Conservation (phyloP, 2,888 invertebrate species). For the Apoda limacodes region DNA sequence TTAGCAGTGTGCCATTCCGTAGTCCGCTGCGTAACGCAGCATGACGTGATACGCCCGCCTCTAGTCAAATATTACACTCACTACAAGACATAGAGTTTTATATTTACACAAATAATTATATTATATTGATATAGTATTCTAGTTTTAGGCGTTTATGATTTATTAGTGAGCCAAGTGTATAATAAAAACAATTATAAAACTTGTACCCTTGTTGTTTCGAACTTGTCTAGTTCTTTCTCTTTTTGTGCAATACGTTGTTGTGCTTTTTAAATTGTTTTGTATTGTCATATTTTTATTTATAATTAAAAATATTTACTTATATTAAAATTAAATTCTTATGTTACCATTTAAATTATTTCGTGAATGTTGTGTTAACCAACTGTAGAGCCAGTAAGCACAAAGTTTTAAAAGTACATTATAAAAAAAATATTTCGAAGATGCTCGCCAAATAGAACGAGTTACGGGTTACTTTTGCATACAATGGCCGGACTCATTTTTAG, state of each 20-base stretch:
- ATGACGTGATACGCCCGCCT: conserved; percentile 47
- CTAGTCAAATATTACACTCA: conserved; percentile 69
- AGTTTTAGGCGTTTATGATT: conserved; percentile 67
- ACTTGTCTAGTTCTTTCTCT: conserved; percentile 50
- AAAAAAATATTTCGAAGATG: too few relatives aligned
- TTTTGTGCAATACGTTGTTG: conserved; percentile 63
- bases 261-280: conserved; percentile 55
- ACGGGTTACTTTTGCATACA: too few relatives aligned
- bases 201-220: conserved; percentile 21
- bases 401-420: too few relatives aligned
- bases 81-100: conserved; percentile 67
- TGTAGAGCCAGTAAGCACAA: conserved; percentile 32
- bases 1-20: too few relatives aligned
- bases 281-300: conserved; percentile 34
- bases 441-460: too few relatives aligned
- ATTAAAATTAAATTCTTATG: conserved; percentile 31
- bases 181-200: conserved; percentile 30
- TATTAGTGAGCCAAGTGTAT: conserved; percentile 51
- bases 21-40: conserved; percentile 23
- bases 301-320: conserved; percentile 21
- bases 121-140: conserved; percentile 70
- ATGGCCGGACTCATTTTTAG: too few relatives aligned
- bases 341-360: conserved; percentile 38
- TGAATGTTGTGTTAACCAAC: conserved; percentile 33
- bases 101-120: conserved; percentile 70